Conservation (phyloP, 2,888 invertebrate genomes). For the Thalpophila matura region DNA sequence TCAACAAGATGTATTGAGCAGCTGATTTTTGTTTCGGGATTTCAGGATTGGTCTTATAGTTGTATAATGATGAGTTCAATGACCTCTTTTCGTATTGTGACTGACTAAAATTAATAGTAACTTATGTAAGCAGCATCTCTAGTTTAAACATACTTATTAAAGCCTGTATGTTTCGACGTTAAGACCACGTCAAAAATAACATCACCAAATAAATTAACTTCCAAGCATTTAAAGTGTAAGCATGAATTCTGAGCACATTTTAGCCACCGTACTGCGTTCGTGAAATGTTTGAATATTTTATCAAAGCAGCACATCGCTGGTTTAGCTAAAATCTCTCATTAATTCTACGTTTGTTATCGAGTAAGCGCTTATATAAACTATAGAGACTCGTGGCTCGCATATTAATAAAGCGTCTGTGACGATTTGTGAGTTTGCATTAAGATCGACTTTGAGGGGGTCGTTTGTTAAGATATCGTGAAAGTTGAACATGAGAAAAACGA, state of each 20-base stretch:
- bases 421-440: conserved; percentile 30
- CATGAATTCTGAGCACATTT: conserved; percentile 33
- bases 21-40: too few relatives aligned
- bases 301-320: conserved; percentile 38
- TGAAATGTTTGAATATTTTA: conserved; percentile 55
- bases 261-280: conserved; percentile 14
- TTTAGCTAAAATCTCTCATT: conserved; percentile 51
- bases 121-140: not conserved
- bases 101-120: too few relatives aligned
- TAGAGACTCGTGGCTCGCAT: conserved; percentile 31
- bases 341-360: conserved; percentile 54
- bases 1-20: too few relatives aligned
- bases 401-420: conserved; percentile 33
- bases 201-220: conserved; percentile 7
- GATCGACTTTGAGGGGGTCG: conserved; percentile 22
- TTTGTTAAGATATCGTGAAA: conserved; percentile 26
- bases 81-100: too few relatives aligned
- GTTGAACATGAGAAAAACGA: conserved; percentile 17
- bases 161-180: too few relatives aligned
- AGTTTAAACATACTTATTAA: not conserved
- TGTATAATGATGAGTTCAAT: too few relatives aligned
- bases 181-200: conserved; percentile 4
- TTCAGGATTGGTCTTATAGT: too few relatives aligned
- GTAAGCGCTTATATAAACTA: conserved; percentile 44
- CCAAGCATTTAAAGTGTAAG: conserved; percentile 9